These are phyloP conservation scores for Sialia sialis DNA, from an alignment of 2,113 vertebrate species.

Conservation along the genomic window DNA sequence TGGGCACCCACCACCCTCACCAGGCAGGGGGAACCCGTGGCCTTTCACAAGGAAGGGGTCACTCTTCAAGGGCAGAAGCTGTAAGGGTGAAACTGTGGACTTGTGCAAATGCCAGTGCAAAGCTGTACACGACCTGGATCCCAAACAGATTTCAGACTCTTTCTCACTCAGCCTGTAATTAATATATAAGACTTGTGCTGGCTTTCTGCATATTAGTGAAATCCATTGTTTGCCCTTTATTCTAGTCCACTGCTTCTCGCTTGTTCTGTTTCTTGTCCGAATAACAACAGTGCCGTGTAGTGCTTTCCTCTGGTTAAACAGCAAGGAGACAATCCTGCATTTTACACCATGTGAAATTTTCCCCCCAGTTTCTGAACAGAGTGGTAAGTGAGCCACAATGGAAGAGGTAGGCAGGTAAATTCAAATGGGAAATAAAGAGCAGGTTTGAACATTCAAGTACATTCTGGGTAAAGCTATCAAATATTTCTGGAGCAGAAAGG, in stretches of 20 bases:
- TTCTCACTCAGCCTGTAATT: neutral
- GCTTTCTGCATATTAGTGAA: neutral
- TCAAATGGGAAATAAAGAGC: neutral
- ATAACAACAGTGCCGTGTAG: neutral
- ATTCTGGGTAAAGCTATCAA: neutral
- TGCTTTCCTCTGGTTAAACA: neutral
- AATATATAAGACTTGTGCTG: neutral
- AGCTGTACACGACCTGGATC: neutral
- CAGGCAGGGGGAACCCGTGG: neutral
- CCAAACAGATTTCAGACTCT: neutral
- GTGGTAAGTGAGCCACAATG: rapidly evolving
- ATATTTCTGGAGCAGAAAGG: neutral
- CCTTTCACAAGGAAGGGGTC: neutral
- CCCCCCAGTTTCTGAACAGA: neutral
- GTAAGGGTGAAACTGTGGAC: neutral
- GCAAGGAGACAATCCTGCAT: neutral
- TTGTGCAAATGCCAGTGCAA: neutral
- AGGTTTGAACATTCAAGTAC: neutral
- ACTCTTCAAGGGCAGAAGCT: neutral
- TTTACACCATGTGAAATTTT: neutral
- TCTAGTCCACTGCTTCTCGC: neutral
- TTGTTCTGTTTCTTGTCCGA: neutral
- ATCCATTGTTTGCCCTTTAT: neutral
- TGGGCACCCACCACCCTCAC: neutral
- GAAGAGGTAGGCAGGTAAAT: neutral